These are phyloP conservation scores for Pelochelys cantorii DNA, from an alignment of 2,797 vertebrate species.

Conservation along the genomic window DNA sequence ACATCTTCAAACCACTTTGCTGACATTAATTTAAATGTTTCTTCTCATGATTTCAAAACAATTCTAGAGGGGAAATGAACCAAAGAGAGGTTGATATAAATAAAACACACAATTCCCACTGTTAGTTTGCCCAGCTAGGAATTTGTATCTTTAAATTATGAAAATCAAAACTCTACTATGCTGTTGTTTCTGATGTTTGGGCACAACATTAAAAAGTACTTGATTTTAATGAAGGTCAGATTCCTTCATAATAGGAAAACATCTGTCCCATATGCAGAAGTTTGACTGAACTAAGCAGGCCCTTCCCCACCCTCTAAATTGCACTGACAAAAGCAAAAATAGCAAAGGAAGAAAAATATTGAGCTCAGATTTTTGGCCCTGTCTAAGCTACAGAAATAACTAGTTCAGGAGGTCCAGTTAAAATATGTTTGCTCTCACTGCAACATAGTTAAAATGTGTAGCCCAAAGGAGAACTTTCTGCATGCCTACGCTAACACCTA, in stretches of 20 bases:
- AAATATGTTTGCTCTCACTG: neutral
- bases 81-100: slow-evolving; percentile 9
- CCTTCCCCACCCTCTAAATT: slow-evolving; percentile 18
- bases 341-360: neutral
- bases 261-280: slow-evolving; percentile 66
- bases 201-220: slow-evolving; percentile 62
- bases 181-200: slow-evolving; percentile 58
- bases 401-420: neutral
- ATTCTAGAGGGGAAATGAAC: neutral
- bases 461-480: neutral
- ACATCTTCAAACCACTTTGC: slow-evolving; percentile 32
- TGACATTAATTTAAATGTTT: slow-evolving; percentile 30
- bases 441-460: neutral
- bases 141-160: slow-evolving; percentile 47
- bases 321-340: neutral
- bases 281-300: slow-evolving; percentile 55
- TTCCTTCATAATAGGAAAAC: slow-evolving; percentile 69
- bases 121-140: slow-evolving; percentile 44
- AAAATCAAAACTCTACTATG: slow-evolving; percentile 30
- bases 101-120: slow-evolving; percentile 10
- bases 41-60: slow-evolving; percentile 11
- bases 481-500: neutral
- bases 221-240: slow-evolving; percentile 73
- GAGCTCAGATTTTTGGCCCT: neutral
- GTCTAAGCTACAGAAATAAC: neutral